These are phyloP conservation scores for Xiphorhynchus erythropygius DNA, from an alignment of 2,797 vertebrate genomes.

Conservation along the genomic window DNA sequence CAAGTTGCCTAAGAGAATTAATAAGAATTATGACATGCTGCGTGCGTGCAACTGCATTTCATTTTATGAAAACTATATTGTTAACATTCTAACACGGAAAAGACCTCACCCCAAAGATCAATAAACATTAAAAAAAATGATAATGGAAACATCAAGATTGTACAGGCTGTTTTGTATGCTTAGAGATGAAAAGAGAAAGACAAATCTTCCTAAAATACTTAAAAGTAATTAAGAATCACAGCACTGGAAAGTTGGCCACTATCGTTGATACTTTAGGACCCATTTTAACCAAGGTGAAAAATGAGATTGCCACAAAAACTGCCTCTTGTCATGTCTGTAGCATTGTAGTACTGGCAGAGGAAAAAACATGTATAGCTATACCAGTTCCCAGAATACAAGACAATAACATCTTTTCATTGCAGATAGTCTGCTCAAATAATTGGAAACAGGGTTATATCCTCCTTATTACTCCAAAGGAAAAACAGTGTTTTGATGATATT, in stretches of 20 bases:
- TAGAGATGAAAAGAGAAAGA: constrained; percentile 8
- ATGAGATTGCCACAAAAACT: background rate
- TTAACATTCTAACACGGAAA: background rate
- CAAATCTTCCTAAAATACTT: constrained; percentile 29
- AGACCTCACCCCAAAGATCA: background rate
- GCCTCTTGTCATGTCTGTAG: background rate
- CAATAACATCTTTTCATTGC: constrained; percentile 1
- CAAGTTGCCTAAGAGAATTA: constrained; percentile 1
- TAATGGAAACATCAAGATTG: background rate
- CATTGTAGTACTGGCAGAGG: background rate
- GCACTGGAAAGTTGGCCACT: background rate
- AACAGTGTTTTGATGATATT: background rate
- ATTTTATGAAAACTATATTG: background rate
- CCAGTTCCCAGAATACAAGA: constrained; percentile 19
- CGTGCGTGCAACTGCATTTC: background rate
- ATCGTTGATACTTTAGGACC: background rate
- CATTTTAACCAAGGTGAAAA: constrained; percentile 46
- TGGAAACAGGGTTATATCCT: background rate
- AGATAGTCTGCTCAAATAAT: constrained; percentile 35
- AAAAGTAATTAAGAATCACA: constrained; percentile 26
- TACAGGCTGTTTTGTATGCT: background rate
- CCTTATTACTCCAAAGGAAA: constrained; percentile 1
- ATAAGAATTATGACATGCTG: background rate
- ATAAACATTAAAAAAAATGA: background rate
- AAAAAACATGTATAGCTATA: background rate